Evolutionary conservation across 1,140 invertebrate genomes (phyloP), one percentile per base, ranked within the genome.

Genomic region (Eubasilissa regina): DNA sequence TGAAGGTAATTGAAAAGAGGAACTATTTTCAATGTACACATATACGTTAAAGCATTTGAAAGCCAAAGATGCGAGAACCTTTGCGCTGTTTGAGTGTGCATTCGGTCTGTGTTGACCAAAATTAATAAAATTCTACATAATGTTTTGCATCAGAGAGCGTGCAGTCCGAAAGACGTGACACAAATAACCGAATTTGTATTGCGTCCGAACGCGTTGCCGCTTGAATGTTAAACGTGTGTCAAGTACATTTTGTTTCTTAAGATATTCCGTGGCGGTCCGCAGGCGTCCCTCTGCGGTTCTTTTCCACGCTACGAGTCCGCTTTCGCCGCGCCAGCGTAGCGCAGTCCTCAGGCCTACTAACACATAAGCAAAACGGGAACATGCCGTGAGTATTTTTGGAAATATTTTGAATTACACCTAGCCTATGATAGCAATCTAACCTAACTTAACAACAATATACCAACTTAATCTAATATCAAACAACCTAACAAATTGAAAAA

Each of bases 291-390:
- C 25, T 35, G 25, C 25, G 25, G 25, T 35, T 35, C 6, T 1
- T 35, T 35, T 35, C 25, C 25, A 6, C 3, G 44, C 35, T 44
- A 10, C 35, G 12, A n/a, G 44, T 68, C n/a, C 44, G 0, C 12
- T n/a, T 19, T 13, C 64, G 6, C 3, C 4, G 35, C 12, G 44
- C 64, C 64, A 15, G 44, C 11, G 21, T 19, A 11, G 64, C 64
- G 35, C 58, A 9, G 64, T 43, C 35, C 10, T 17, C 64, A 44
- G 19, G n/a, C 64, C 79, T 80, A 80, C 64, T 75, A 80, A 80
- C 79, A 80, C 79, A 80, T 72, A 75, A 80, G 79, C 75, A 80
- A 80, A 80, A 77, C 62, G 70, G 70, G 76, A 55, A 80, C 51
- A 43, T 60, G 51, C 68, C 55, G 70, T 80, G 66, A 80, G 75